Evolutionary conservation across 1,140 invertebrate species (phyloP), one percentile per base, ranked within the genome.

Genomic region (Halesus radiatus): DNA sequence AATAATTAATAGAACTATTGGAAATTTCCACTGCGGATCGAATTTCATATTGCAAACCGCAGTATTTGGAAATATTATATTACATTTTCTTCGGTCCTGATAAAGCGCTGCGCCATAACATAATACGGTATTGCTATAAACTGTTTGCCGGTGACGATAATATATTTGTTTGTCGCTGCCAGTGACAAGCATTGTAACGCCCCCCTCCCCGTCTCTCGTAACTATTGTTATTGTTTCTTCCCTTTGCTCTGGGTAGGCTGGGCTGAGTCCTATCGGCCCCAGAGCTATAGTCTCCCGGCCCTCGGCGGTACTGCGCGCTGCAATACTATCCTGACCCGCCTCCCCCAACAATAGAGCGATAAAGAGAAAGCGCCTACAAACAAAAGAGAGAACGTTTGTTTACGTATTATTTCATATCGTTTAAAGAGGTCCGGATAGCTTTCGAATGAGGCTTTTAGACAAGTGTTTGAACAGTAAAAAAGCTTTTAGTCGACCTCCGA

Each of bases 221-320:
- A 72, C 45, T 72, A 72, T 72, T 72, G 23, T 52, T 72, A 72
- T 72, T 72, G 45, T 72, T 72, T 72, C 29, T 45, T 50, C 15
- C 37, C 32, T 32, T 7, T 32, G 32, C 32, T 45, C 37, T 13
- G 8, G 37, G 37, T 13, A 45, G 37, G 37, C 37, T 10, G 37
- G 1, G 32, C 68, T 52, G 68, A 45, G 22, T 50, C 10, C 32
- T 45, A 52, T 15, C 45, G 45, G 32, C 45, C 68, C 13, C 10
- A 3, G 8, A 0, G 8, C 37, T 1, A 29, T 29, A 37, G 4
- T 6, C 3, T 8, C 32, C 18, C 62, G 6, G 6, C 15, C 62
- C 15, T n/a, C 66, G n/a, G 66, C 66, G 66, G 50, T 70, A 70
- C 32, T 37, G 50, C 18, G 8, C 32, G 18, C n/a, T n/a, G n/a